Conservation (phyloP, 2,113 vertebrate genomes). For the Gobio gobio region DNA sequence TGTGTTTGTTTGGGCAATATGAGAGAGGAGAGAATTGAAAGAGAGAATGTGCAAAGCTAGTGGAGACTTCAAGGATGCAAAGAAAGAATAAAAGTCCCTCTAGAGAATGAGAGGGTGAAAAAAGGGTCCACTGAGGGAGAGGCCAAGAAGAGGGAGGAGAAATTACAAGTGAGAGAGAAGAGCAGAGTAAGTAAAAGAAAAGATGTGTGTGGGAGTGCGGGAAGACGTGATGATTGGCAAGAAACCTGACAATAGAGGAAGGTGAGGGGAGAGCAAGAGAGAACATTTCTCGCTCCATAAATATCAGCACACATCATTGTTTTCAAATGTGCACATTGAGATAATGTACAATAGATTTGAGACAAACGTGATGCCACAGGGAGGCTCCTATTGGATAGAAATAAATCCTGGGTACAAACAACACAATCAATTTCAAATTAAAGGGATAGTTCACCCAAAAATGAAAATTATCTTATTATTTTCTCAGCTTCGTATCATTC, state of each 20-base stretch:
- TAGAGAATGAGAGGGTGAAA: slow-evolving; percentile 32
- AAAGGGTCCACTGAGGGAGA: slow-evolving; percentile 19
- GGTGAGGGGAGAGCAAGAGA: slow-evolving; percentile 1
- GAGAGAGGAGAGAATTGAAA: neutral
- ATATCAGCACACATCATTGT: slow-evolving; percentile 27
- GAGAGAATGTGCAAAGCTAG: slow-evolving; percentile 15
- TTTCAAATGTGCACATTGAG: neutral
- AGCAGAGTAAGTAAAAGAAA: slow-evolving; percentile 10
- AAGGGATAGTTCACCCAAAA: neutral
- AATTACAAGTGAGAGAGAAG: slow-evolving; percentile 22
- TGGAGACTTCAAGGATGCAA: slow-evolving; percentile 43
- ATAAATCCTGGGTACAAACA: neutral
- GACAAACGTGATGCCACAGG: neutral
- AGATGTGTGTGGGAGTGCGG: slow-evolving; percentile 3
- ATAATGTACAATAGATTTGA: slow-evolving; percentile 32
- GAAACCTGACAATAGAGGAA: slow-evolving; percentile 25
- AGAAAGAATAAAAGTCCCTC: slow-evolving; percentile 38
- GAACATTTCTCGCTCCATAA: slow-evolving; percentile 20
- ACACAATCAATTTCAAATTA: neutral
- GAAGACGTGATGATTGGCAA: slow-evolving; percentile 30
- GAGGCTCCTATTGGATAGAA: neutral
- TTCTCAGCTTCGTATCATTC: neutral
- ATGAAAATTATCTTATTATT: neutral
- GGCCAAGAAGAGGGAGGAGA: neutral
- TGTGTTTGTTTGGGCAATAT: neutral